Evolutionary conservation across 2,113 vertebrate genomes (phyloP), one percentile per base, ranked within the genome.

Genomic region (Murina feae): DNA sequence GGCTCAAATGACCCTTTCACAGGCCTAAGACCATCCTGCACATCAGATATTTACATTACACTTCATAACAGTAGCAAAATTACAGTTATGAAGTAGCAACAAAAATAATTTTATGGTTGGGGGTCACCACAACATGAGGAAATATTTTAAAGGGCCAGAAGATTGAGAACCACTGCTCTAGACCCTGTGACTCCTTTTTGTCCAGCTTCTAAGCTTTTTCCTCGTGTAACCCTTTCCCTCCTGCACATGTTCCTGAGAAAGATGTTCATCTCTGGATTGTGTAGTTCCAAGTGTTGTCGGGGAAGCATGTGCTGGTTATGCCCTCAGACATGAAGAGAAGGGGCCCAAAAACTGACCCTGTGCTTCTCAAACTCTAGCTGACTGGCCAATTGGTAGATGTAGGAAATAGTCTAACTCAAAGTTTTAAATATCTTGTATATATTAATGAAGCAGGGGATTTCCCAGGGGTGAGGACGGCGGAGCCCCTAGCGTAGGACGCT

Each of bases 211-310:
- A 8, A n/a, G 14, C 32, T 49, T 30, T 16, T 65, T 28, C 32
- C 8, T 18, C 37, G 0, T 5, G 10, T 0, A 10, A 0, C 37
- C 30, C 42, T 63, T 39, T 37, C 25, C n/a, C 17, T 60, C 16
- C 9, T 21, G 9, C 20, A 28, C 53, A 49, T 5, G 5, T 35
- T 35, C 12, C 17, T 63, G 58, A 68, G 37, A 28, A 53, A 75
- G n/a, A 5, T 23, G 69, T 85, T 53, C 65, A 25, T 35, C 37
- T 88, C 65, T 5, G 6, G 74, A 81, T 35, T 44, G 9, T 58
- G 17, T 42, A 18, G 10, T 23, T 65, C n/a, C 47, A 74, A 5
- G 74, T 18, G 6, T 30, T 35, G 23, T 44, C 10, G 5, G 6
- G 0, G 42, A 49, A 23, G 2, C 3, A 6, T 17, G 16, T 13